phyloP scores from a whole-genome alignment of 1,140 invertebrate genomes.

The Sminthurinus signatus region DNA sequence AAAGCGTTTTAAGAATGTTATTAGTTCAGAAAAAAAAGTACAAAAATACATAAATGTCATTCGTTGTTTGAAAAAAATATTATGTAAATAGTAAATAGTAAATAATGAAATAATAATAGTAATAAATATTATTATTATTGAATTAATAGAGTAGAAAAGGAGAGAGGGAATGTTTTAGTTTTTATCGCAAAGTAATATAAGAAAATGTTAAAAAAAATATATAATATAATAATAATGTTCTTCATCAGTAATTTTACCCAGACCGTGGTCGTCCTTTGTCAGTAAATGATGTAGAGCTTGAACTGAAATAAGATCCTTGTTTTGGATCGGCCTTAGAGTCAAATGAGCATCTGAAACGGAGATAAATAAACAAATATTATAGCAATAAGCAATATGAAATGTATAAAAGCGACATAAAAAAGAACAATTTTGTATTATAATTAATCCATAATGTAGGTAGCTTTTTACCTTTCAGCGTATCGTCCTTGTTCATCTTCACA shows the following conservation, averaged over 20 bases:
- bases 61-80: too few species aligned
- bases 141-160: not conserved
- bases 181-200: not conserved
- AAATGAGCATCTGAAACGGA: conserved; percentile 31
- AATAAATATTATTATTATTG: not conserved
- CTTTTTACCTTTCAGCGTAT: conserved; percentile 23
- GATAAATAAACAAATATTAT: too few species aligned
- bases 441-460: not conserved
- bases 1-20: too few species aligned
- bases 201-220: not conserved
- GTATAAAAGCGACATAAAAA: too few species aligned
- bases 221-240: not conserved
- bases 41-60: too few species aligned
- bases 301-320: conserved; percentile 31
- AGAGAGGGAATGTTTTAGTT: not conserved
- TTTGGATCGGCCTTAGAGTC: conserved; percentile 38
- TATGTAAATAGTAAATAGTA: not conserved
- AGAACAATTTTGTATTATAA: not conserved
- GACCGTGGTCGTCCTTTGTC: conserved; percentile 29
- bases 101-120: not conserved
- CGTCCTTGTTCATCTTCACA: conserved; percentile 40
- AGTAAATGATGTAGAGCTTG: conserved; percentile 32
- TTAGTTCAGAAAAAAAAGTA: too few species aligned
- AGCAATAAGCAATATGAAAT: too few species aligned
- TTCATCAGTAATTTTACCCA: conserved; percentile 3